Conservation (phyloP, 2,113 vertebrate genomes). For the Fregetta grallaria region DNA sequence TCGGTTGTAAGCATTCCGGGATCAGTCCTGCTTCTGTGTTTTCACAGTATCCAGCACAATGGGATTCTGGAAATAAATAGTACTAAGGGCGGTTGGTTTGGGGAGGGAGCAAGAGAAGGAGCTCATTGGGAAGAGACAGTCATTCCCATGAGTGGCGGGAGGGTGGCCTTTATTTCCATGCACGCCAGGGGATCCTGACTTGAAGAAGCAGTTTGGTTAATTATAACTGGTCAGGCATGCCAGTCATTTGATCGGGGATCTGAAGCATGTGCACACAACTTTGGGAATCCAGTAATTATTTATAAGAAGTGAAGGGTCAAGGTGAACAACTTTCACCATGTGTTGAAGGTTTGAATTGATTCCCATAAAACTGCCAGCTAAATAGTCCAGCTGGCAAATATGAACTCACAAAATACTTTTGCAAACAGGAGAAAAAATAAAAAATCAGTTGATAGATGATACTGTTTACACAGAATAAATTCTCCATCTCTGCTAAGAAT, state of each 20-base stretch:
- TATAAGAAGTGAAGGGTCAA: background rate
- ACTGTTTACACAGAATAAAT: conserved; percentile 24
- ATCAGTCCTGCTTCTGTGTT: background rate
- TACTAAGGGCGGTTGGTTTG: background rate
- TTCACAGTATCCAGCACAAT: background rate
- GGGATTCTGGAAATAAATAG: background rate
- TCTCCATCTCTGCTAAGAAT: conserved; percentile 3
- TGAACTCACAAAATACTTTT: background rate
- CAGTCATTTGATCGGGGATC: background rate
- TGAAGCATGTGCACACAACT: background rate
- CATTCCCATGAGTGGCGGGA: background rate
- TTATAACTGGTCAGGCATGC: background rate
- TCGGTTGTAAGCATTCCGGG: background rate
- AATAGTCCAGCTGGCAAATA: conserved; percentile 14
- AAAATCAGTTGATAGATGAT: background rate
- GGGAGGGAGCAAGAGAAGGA: background rate
- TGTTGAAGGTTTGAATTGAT: background rate
- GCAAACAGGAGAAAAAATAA: background rate
- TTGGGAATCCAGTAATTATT: background rate
- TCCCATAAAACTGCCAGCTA: conserved; percentile 9
- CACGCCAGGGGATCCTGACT: background rate
- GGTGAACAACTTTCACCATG: background rate
- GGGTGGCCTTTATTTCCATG: background rate
- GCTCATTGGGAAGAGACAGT: background rate
- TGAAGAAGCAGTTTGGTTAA: background rate